Conservation (phyloP, 2,797 vertebrate genomes). For the Lepus townsendii region DNA sequence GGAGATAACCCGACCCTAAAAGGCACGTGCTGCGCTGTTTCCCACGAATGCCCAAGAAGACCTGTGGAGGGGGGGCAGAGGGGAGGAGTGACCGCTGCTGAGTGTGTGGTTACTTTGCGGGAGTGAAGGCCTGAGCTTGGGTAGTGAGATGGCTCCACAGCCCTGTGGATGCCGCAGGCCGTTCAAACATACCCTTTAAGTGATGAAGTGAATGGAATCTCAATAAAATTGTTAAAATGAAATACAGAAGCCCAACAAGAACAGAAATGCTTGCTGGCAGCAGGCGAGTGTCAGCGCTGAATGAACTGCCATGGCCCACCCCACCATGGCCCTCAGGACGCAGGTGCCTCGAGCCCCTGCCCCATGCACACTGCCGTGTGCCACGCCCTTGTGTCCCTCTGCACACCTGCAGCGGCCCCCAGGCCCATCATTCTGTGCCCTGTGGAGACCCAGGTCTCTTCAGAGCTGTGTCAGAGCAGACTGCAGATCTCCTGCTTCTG, state of each 20-base stretch:
- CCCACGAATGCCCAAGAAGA: accelerated
- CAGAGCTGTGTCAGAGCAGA: accelerated
- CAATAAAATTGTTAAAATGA: neutral
- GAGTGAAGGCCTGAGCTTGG: neutral
- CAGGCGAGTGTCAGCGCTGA: neutral
- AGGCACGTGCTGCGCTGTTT: accelerated
- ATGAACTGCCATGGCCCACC: accelerated
- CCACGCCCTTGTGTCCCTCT: neutral
- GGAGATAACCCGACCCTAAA: neutral
- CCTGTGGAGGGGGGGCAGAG: neutral
- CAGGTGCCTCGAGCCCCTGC: neutral
- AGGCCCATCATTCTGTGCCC: no score
- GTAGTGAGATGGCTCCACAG: no score
- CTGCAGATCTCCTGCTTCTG: neutral
- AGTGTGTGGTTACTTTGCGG: neutral
- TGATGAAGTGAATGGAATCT: neutral
- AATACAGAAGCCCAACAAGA: neutral
- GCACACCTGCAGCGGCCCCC: no score
- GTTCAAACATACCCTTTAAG: neutral
- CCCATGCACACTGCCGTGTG: accelerated
- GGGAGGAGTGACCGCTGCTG: no score
- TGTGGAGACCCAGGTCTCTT: no score
- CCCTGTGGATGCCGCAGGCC: neutral
- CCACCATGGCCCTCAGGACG: neutral
- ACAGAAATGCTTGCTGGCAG: no score